A percentile compares a stretch with the other conserved stretches of the same genome.
These are phyloP conservation scores for Myoxocephalus aenaeus DNA, from an alignment of 2,797 vertebrate genomes.

Conservation along the genomic window DNA sequence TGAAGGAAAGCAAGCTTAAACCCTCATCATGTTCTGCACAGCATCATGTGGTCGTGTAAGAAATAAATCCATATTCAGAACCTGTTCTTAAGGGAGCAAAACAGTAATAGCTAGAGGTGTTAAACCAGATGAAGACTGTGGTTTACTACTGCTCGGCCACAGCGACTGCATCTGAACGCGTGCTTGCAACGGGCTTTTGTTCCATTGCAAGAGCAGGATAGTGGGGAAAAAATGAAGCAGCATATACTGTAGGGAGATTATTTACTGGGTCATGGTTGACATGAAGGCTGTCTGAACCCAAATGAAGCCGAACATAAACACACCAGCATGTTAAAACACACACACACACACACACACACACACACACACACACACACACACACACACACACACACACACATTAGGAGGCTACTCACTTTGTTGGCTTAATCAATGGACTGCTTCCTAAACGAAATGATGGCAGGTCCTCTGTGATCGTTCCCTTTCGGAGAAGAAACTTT, in stretches of 20 bases:
- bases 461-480: slow-evolving; percentile 87
- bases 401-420: slow-evolving; percentile 86
- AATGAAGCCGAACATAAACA: slow-evolving; percentile 16
- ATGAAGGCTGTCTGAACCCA: slow-evolving; percentile 13
- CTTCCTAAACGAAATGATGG: slow-evolving; percentile 92
- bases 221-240: slow-evolving; percentile 7
- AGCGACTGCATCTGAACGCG: slow-evolving; percentile 11
- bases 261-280: slow-evolving; percentile 23
- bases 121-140: slow-evolving; percentile 23
- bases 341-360: too few relatives aligned
- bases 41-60: background rate
- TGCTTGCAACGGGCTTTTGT: background rate
- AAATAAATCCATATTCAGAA: slow-evolving; percentile 4
- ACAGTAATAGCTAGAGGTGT: slow-evolving; percentile 13
- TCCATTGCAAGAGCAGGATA: slow-evolving; percentile 10
- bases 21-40: slow-evolving; percentile 50
- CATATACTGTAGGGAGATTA: slow-evolving; percentile 20
- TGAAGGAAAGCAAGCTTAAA: slow-evolving; percentile 54
- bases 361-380: background rate
- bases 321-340: background rate
- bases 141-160: slow-evolving; percentile 19
- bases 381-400: background rate
- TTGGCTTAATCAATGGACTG: slow-evolving; percentile 90
- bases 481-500: slow-evolving; percentile 90
- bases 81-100: background rate